Evolutionary conservation across 1,140 invertebrate species (phyloP).

Genomic region (Neodiprion fabricii): DNA sequence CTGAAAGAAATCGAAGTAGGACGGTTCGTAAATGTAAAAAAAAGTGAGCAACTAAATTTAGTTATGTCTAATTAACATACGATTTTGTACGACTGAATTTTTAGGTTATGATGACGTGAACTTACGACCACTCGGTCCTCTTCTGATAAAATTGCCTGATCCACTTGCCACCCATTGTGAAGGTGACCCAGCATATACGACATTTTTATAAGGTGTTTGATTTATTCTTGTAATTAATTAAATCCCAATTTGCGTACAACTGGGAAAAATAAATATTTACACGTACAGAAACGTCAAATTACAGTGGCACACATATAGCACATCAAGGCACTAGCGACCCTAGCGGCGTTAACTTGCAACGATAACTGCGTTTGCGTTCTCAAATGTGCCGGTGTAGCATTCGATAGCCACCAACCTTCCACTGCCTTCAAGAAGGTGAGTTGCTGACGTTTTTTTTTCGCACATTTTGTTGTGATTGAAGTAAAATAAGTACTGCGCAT

Average conservation of each 20-base stretch:
- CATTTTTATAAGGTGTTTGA: conserved; percentile 68
- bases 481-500: background rate
- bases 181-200: conserved; percentile 99
- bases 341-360: too few relatives aligned
- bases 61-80: background rate
- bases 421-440: too few relatives aligned
- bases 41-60: background rate
- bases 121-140: conserved; percentile 95
- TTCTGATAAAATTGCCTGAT: conserved; percentile 97
- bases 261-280: too few relatives aligned
- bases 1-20: conserved; percentile 54
- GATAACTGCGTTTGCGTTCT: too few relatives aligned
- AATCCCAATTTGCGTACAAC: too few relatives aligned
- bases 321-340: too few relatives aligned
- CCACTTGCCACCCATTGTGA: conserved; percentile 99
- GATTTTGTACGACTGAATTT: conserved; percentile 6
- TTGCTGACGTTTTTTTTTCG: background rate
- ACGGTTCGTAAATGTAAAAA: conserved; percentile 17
- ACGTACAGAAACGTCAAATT: too few relatives aligned
- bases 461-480: background rate
- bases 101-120: conserved; percentile 28
- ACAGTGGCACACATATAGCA: too few relatives aligned
- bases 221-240: too few relatives aligned
- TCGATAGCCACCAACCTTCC: too few relatives aligned
- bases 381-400: too few relatives aligned